Evolutionary conservation across 2,113 vertebrate genomes (phyloP).

Genomic region (Anoura caudifer): DNA sequence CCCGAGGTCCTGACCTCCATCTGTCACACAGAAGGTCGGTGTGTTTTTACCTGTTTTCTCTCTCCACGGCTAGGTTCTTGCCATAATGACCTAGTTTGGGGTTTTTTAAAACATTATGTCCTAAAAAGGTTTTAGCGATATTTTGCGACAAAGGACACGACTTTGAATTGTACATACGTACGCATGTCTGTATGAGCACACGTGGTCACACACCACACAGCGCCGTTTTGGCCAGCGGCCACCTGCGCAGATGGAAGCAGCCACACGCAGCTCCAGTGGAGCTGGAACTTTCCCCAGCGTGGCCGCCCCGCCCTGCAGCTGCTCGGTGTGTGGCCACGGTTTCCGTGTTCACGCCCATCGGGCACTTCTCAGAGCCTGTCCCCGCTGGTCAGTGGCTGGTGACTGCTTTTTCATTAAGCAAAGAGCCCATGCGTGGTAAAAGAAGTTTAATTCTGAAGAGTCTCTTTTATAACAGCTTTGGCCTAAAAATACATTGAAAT

Average conservation of each 20-base stretch:
- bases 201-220: too few relatives aligned
- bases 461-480: constrained; percentile 34
- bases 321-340: too few relatives aligned
- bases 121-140: neutral
- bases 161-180: neutral
- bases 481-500: constrained; percentile 50
- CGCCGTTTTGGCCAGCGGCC: neutral
- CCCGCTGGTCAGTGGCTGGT: neutral
- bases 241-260: too few relatives aligned
- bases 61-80: neutral
- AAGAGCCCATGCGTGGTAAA: neutral
- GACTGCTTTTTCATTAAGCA: neutral
- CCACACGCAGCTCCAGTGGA: neutral
- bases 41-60: neutral
- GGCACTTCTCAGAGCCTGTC: neutral
- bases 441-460: constrained; percentile 57
- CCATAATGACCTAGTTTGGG: neutral
- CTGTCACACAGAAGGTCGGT: neutral
- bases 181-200: neutral
- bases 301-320: too few relatives aligned
- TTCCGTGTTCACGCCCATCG: fast-evolving
- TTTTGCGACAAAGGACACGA: neutral
- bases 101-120: neutral
- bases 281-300: neutral
- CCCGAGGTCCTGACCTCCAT: neutral